Conservation (phyloP, 2,888 invertebrate species). For the Lasioglossum figueresi region DNA sequence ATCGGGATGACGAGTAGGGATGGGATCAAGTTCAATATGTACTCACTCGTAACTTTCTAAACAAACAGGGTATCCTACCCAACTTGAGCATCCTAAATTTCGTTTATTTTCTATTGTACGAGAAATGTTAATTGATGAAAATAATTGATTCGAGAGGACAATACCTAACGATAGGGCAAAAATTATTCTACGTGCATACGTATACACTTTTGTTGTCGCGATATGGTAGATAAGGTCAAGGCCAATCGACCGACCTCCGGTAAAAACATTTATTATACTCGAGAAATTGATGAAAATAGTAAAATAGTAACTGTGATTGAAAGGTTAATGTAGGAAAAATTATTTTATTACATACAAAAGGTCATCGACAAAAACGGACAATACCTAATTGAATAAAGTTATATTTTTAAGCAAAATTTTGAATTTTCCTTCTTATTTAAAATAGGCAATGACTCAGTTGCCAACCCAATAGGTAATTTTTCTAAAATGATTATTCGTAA, state of each 20-base stretch:
- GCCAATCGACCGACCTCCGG: neutral
- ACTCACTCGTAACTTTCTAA: neutral
- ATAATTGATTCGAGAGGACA: neutral
- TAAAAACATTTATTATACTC: neutral
- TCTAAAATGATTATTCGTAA: no score
- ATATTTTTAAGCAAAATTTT: no score
- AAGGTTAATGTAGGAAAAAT: neutral
- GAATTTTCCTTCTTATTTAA: no score
- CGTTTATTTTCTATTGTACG: neutral
- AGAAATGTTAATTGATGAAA: neutral
- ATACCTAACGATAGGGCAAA: no score
- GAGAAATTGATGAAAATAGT: neutral
- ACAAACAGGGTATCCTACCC: neutral
- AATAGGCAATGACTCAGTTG: no score
- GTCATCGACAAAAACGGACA: no score
- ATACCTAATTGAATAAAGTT: no score
- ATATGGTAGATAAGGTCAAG: neutral
- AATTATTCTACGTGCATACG: no score
- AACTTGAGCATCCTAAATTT: neutral
- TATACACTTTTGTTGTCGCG: neutral
- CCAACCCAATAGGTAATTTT: no score
- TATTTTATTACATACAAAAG: neutral
- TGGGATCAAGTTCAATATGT: neutral
- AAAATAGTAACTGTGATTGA: neutral
- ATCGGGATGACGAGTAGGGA: constrained; percentile 27